These are phyloP conservation scores for Pontoporia blainvillei DNA, from an alignment of 2,113 vertebrate species.

Conservation along the genomic window DNA sequence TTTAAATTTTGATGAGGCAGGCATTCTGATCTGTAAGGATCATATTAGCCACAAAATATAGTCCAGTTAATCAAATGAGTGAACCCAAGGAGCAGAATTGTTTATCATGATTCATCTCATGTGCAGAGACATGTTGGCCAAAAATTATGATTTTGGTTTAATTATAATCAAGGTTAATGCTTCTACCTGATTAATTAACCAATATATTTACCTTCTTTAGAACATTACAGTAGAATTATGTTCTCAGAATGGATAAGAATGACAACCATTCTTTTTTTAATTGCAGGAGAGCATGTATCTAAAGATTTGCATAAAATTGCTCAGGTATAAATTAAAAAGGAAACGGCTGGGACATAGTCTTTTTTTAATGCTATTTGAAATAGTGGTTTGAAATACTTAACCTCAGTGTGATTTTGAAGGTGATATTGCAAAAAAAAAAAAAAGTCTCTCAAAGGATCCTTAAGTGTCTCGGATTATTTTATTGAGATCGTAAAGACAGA, in stretches of 20 bases:
- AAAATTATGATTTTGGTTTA: conserved; percentile 25
- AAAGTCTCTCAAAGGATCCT: not conserved
- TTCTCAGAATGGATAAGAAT: not conserved
- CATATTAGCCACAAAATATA: not conserved
- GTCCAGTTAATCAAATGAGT: conserved; percentile 5
- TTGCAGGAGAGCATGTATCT: not conserved
- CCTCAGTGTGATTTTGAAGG: not conserved
- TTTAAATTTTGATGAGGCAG: conserved; percentile 11
- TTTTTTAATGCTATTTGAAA: not conserved
- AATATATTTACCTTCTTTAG: conserved; percentile 45
- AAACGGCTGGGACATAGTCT: not conserved
- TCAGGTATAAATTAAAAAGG: not conserved
- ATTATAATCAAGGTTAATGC: conserved; percentile 17
- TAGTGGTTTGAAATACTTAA: conserved; percentile 19
- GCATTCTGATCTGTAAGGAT: not conserved
- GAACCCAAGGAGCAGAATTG: not conserved
- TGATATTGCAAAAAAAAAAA: not conserved
- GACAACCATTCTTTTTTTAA: not conserved
- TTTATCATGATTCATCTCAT: not conserved
- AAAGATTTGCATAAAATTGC: conserved; percentile 21
- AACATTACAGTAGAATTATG: not conserved
- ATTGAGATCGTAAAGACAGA: not conserved
- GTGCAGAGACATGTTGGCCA: not conserved
- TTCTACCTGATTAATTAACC: conserved; percentile 5
- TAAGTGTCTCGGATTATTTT: conserved; percentile 25